Percentiles rank a stretch among this genome's conserved stretches.
Conservation (phyloP, 2,113 vertebrate genomes). For the Myotis lucifugus region DNA sequence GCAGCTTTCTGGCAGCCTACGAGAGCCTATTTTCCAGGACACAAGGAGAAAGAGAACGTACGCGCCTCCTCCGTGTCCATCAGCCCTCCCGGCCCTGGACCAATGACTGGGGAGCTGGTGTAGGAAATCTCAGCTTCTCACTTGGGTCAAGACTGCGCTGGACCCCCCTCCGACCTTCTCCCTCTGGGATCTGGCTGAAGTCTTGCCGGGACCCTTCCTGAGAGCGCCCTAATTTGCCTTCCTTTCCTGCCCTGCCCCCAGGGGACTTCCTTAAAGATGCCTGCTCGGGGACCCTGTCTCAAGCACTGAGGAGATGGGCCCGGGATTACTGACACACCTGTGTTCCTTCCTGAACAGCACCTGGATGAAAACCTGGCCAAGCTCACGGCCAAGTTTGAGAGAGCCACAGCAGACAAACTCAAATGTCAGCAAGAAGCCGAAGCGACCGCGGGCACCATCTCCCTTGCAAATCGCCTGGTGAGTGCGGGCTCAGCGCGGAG, state of each 20-base stretch:
- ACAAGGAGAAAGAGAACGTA: not conserved
- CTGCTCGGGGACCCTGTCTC: rapidly evolving
- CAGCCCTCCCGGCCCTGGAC: not conserved
- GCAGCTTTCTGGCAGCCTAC: not conserved
- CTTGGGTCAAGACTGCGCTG: not conserved
- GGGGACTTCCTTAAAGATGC: not conserved
- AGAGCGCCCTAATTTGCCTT: not conserved
- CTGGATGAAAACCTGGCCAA: slow-evolving; percentile 95
- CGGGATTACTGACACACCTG: not conserved
- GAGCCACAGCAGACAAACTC: slow-evolving; percentile 94
- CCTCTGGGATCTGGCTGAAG: not conserved
- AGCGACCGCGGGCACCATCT: slow-evolving; percentile 90
- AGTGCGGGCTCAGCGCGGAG: slow-evolving; percentile 78
- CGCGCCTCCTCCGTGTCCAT: rapidly evolving
- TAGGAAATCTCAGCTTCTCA: not conserved
- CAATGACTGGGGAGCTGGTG: rapidly evolving
- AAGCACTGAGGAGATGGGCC: not conserved
- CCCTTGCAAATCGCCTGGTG: slow-evolving; percentile 96
- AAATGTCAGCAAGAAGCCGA: slow-evolving; percentile 95
- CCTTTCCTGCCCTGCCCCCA: not conserved
- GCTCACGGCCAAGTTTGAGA: slow-evolving; percentile 94
- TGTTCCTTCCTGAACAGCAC: slow-evolving; percentile 81
- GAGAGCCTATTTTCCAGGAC: not conserved
- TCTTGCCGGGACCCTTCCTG: rapidly evolving
- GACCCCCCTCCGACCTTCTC: not conserved